Evolutionary conservation across 2,113 vertebrate genomes (phyloP).

Genomic region (human (Homo sapiens)): DNA sequence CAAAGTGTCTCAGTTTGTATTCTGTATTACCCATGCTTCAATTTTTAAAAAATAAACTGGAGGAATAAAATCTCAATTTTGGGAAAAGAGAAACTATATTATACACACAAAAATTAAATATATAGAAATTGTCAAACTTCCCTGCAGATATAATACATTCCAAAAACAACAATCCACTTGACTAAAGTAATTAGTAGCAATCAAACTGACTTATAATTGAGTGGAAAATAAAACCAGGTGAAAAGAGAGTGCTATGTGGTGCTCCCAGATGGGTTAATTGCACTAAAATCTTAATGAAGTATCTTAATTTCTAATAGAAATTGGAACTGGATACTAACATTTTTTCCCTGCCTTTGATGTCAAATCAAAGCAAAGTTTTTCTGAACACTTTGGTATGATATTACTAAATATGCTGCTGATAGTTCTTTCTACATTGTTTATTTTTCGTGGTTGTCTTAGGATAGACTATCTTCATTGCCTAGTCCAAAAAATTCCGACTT

Average conservation of each 20-base stretch:
- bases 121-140: neutral
- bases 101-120: neutral
- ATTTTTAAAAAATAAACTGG: neutral
- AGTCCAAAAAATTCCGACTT: neutral
- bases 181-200: neutral
- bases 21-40: neutral
- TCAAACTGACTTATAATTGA: neutral
- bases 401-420: neutral
- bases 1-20: neutral
- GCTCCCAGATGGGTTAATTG: neutral
- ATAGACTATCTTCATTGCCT: neutral
- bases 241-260: neutral
- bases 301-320: conserved; percentile 2
- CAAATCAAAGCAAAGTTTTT: neutral
- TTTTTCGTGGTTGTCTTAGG: neutral
- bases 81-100: neutral
- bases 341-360: neutral
- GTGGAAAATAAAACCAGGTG: neutral
- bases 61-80: neutral
- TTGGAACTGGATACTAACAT: neutral
- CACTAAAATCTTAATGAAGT: neutral
- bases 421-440: neutral
- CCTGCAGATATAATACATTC: neutral
- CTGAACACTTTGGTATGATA: neutral
- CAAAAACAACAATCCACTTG: neutral